Evolutionary conservation across 2,797 vertebrate genomes (phyloP).

Genomic region (Columba guinea): DNA sequence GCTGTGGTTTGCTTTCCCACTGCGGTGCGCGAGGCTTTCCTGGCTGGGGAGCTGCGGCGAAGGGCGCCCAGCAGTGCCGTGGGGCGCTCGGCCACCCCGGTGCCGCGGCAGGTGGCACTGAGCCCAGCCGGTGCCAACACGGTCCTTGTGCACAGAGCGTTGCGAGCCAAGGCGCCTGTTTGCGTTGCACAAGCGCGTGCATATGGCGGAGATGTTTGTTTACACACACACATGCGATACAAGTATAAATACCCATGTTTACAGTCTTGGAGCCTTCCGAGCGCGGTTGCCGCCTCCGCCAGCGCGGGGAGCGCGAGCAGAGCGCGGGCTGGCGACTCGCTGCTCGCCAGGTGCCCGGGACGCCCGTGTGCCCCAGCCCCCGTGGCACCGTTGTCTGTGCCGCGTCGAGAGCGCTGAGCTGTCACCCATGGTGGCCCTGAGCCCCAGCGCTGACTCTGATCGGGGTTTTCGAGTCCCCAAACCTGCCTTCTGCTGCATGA

Average conservation of each 20-base stretch:
- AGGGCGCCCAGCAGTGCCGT: neutral
- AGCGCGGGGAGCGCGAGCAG: neutral
- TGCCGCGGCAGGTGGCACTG: too few species aligned
- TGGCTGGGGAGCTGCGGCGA: neutral
- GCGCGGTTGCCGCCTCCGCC: neutral
- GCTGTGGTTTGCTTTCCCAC: conserved; percentile 33
- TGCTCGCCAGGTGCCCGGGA: neutral
- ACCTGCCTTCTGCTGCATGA: fast-evolving
- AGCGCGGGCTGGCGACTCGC: too few species aligned
- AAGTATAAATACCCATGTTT: conserved; percentile 48
- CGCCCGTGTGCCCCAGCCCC: neutral
- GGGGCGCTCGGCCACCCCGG: too few species aligned
- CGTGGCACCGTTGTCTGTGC: fast-evolving
- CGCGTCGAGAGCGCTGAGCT: fast-evolving
- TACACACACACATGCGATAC: conserved; percentile 7
- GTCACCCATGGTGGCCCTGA: neutral
- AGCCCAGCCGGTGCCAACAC: fast-evolving
- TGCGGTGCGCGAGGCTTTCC: neutral
- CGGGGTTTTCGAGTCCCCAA: fast-evolving
- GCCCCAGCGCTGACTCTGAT: fast-evolving
- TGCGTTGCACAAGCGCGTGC: neutral
- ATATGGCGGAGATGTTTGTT: conserved; percentile 59
- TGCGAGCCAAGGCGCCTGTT: neutral
- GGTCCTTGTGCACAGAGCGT: fast-evolving
- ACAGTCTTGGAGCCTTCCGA: neutral